Percentiles rank a stretch among this genome's conserved stretches.
Conservation (phyloP, 2,113 vertebrate genomes). For the Myiozetetes cayanensis region DNA sequence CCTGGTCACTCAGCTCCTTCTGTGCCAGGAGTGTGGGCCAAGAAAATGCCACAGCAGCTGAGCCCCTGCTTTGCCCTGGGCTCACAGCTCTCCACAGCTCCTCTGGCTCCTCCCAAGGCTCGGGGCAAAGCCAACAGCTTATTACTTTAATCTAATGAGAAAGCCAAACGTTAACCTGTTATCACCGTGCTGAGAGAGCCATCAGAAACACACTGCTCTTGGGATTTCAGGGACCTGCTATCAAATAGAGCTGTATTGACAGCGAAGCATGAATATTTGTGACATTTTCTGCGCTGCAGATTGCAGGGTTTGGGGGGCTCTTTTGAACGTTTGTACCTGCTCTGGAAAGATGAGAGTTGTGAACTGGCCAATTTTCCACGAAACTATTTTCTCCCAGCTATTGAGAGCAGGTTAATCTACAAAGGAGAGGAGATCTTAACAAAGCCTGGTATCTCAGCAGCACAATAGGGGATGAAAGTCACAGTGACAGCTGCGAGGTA, state of each 20-base stretch:
- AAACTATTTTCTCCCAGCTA: conserved; percentile 13
- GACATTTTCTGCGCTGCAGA: not conserved
- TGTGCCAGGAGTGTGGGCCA: not conserved
- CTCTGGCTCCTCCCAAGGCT: not conserved
- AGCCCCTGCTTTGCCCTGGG: not conserved
- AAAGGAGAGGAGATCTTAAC: conserved; percentile 32
- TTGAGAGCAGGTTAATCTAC: not conserved
- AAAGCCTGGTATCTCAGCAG: conserved; percentile 9
- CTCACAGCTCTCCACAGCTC: not conserved
- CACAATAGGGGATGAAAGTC: conserved; percentile 47
- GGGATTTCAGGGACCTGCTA: not conserved
- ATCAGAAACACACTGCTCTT: rapidly evolving
- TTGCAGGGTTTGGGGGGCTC: not conserved
- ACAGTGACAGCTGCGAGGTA: conserved; percentile 45
- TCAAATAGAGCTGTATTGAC: not conserved
- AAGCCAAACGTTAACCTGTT: not conserved
- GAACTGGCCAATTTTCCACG: not conserved
- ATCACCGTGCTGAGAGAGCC: not conserved
- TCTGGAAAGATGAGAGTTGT: not conserved
- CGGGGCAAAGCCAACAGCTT: not conserved
- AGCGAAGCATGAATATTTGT: not conserved
- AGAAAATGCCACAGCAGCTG: not conserved
- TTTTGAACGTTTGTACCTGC: not conserved
- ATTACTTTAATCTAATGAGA: not conserved
- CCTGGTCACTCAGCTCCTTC: not conserved